Evolutionary conservation across 2,797 vertebrate genomes (phyloP), one percentile per base, ranked within the genome.

Genomic region (Danio kyathit): DNA sequence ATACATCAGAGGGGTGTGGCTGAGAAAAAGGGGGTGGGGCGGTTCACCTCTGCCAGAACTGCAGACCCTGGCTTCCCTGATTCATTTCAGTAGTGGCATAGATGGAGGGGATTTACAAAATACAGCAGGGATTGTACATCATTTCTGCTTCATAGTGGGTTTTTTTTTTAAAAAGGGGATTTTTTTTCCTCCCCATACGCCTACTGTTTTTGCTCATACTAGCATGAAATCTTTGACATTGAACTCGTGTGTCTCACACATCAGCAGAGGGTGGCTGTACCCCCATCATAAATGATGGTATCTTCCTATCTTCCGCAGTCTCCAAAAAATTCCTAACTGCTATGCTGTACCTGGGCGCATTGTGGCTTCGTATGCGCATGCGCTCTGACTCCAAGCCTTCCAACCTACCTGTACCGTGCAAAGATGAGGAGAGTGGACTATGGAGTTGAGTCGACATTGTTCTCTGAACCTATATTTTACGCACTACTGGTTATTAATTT

Each of bases 281-380:
- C 72, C 74, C 60, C 19, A 40, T 49, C 16, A 40, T 10, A 60
- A 78, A 14, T 17, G 51, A 74, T 87, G 86, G 83, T 87, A 87
- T 83, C 78, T 64, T 72, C 85, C 83, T 2, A 73, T 81, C 72
- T 79, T 81, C 83, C 76, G 83, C 86, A 87, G 83, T 83, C 79
- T 83, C 67, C 75, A 71, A 85, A 87, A 85, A 76, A 77, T 7
- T 17, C 72, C 56, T 56, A 57, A 67, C 80, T 51, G 70, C 56
- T 73, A 17, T 67, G 40, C 65, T 69, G 79, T 72, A 83, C 86
- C 83, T 85, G 83, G 69, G 69, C 43, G 51, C 79, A 66, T 41
- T 56, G 38, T 74, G 73, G 29, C 40, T 59, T 21, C 46, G 7
- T 19, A 4, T n/a, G 44, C 83, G 71, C 83, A 83, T 82, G 83